Percentiles rank a stretch among this genome's conserved stretches.
Conservation (phyloP, 2,888 invertebrate species). For the Megalurothrips usitatus region DNA sequence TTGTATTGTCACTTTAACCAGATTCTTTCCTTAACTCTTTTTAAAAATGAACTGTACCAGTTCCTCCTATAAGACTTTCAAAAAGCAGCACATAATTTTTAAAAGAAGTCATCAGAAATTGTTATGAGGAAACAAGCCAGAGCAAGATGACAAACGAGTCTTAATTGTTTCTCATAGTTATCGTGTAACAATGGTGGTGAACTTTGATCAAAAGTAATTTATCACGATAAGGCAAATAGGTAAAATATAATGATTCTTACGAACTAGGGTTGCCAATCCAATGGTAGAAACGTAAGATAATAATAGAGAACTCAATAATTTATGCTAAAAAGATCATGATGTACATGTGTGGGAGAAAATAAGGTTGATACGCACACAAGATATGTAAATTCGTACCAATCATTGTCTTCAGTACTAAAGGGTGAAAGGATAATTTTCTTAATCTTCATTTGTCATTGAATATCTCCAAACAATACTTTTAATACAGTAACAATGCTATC, state of each 20-base stretch:
- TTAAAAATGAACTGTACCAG: too few species aligned
- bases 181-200: too few species aligned
- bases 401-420: not conserved
- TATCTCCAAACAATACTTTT: not conserved
- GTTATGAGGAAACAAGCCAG: too few species aligned
- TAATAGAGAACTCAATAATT: not conserved
- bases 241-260: constrained; percentile 9
- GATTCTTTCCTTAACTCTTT: too few species aligned
- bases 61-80: too few species aligned
- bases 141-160: too few species aligned
- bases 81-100: too few species aligned
- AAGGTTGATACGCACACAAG: constrained; percentile 1
- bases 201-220: not conserved
- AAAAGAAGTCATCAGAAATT: too few species aligned
- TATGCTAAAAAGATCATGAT: not conserved
- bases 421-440: not conserved
- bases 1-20: not conserved
- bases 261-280: constrained; percentile 14
- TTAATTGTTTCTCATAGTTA: too few species aligned
- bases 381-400: constrained; percentile 1
- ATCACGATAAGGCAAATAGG: constrained; percentile 20
- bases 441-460: not conserved
- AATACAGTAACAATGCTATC: not conserved
- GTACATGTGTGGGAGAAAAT: not conserved
- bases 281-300: not conserved